Conservation (phyloP, 92 coral and sea anemone genomes). For the Epizoanthus ramosus region DNA sequence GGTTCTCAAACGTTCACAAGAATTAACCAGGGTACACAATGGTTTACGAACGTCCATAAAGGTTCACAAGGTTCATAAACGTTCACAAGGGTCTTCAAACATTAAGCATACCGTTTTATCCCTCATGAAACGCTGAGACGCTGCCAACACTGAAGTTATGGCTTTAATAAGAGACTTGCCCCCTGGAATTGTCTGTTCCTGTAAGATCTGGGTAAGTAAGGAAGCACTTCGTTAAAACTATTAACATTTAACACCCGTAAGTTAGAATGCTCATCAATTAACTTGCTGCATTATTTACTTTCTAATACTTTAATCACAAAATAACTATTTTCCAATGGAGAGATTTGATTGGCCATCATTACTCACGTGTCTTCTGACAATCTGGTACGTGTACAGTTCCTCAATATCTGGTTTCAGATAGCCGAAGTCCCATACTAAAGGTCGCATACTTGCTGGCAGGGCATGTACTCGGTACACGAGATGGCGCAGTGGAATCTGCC, state of each 20-base stretch:
- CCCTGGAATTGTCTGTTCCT: slow-evolving; percentile 58
- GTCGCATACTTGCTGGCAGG: slow-evolving; percentile 82
- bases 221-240: neutral
- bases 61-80: too few species aligned
- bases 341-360: neutral
- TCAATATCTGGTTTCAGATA: slow-evolving; percentile 79
- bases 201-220: neutral
- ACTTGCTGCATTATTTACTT: too few species aligned
- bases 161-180: slow-evolving; percentile 54
- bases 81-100: too few species aligned
- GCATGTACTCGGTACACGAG: slow-evolving; percentile 87
- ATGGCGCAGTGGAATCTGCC: slow-evolving; percentile 82
- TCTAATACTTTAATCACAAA: too few species aligned
- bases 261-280: too few species aligned
- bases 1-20: too few species aligned
- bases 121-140: slow-evolving; percentile 90
- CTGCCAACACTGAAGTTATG: slow-evolving; percentile 72
- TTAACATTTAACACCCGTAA: too few species aligned
- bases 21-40: too few species aligned
- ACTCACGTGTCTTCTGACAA: slow-evolving; percentile 77
- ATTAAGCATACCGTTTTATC: slow-evolving; percentile 62
- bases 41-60: too few species aligned
- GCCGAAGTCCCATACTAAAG: slow-evolving; percentile 89
- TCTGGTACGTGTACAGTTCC: slow-evolving; percentile 68
- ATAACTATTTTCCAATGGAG: too few species aligned